A percentile compares a stretch with the other conserved stretches of the same genome.
These are phyloP conservation scores for Cnemophilus loriae DNA, from an alignment of 2,113 vertebrate genomes.

Conservation along the genomic window DNA sequence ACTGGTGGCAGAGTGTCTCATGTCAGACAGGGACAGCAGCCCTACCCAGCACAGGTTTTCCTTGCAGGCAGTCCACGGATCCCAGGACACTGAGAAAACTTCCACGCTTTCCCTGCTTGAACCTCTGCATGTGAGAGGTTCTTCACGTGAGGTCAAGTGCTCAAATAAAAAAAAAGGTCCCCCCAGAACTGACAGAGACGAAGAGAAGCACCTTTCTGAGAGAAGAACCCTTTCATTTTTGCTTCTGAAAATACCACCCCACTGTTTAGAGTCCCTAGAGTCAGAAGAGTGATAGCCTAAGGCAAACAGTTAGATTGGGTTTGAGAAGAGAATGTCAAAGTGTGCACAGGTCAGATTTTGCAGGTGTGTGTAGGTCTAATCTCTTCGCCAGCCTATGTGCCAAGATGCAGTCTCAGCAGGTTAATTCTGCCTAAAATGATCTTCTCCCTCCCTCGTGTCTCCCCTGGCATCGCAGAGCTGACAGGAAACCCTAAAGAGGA, in stretches of 20 bases:
- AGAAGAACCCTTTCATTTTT: not conserved
- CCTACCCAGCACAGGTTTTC: not conserved
- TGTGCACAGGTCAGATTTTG: accelerated
- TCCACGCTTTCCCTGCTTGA: not conserved
- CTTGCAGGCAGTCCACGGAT: not conserved
- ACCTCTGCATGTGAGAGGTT: not conserved
- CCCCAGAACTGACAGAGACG: not conserved
- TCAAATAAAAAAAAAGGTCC: not conserved
- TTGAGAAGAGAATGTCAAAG: accelerated
- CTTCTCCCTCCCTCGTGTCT: not conserved
- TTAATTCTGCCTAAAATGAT: not conserved
- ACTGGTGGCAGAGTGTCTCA: not conserved
- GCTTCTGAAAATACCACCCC: not conserved
- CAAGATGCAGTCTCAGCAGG: not conserved
- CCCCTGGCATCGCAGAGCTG: not conserved
- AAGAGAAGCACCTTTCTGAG: not conserved
- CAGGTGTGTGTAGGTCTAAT: too few relatives aligned
- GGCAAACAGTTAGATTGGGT: not conserved
- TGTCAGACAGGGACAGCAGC: not conserved
- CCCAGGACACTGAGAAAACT: not conserved
- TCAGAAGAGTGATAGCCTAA: not conserved
- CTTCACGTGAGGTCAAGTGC: not conserved
- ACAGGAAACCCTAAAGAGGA: not conserved
- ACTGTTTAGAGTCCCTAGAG: not conserved
- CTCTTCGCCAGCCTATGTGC: not conserved